These are phyloP conservation scores for Hiodon tergisus DNA, from an alignment of 2,113 vertebrate genomes.

Conservation along the genomic window DNA sequence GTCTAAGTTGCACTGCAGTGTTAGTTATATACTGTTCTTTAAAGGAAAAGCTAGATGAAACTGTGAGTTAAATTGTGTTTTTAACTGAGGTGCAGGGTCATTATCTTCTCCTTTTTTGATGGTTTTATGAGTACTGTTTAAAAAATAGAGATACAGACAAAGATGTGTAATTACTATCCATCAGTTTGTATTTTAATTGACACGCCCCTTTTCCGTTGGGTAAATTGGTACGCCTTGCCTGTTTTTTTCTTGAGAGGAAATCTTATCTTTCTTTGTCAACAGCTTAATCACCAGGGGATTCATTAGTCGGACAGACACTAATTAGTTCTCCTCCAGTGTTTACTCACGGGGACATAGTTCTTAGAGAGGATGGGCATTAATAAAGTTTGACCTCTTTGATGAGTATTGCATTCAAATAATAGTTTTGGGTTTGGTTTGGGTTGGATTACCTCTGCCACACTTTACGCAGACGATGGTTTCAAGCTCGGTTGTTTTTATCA, in stretches of 20 bases:
- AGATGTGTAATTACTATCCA: background rate
- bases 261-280: slow-evolving; percentile 9
- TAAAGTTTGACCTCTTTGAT: background rate
- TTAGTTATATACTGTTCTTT: too few species aligned
- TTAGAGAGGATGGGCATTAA: background rate
- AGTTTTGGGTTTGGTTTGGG: background rate
- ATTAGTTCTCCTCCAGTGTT: slow-evolving; percentile 9
- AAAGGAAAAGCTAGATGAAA: too few species aligned
- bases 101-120: too few species aligned
- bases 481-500: background rate
- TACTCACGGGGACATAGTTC: background rate
- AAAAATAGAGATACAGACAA: background rate
- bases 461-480: background rate
- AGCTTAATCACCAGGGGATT: background rate
- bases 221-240: background rate
- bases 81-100: too few species aligned
- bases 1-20: too few species aligned
- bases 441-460: background rate
- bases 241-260: slow-evolving; percentile 1
- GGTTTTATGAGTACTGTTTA: too few species aligned
- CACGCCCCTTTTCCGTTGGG: background rate
- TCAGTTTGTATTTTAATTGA: background rate
- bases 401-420: background rate
- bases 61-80: too few species aligned
- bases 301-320: slow-evolving; percentile 1